Percentiles rank a stretch among this genome's conserved stretches.
Evolutionary conservation across 92 coral and sea anemone species (phyloP).

Genomic region (Umimayanthus chanpuru): DNA sequence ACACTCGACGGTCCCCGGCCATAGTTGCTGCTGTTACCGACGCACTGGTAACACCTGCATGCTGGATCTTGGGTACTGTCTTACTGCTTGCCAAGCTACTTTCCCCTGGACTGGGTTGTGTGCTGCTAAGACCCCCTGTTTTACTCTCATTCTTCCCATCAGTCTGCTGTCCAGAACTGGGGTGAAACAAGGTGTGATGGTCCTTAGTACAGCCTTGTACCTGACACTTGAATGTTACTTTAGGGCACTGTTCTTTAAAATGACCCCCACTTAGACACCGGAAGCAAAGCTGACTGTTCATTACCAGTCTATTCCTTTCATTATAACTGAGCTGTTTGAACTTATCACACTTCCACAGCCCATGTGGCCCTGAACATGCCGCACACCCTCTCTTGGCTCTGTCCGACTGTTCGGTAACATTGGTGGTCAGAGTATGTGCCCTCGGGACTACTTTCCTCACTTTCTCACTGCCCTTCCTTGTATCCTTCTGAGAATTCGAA

Average conservation of each 20-base stretch:
- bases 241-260: constrained; percentile 6
- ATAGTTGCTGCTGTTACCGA: constrained; percentile 6
- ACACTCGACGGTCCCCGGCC: constrained; percentile 21
- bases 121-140: neutral
- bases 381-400: neutral
- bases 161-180: constrained; percentile 10
- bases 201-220: neutral
- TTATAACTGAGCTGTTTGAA: constrained; percentile 30
- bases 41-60: constrained; percentile 22
- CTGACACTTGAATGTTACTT: constrained; percentile 1
- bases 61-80: neutral
- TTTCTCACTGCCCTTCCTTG: constrained; percentile 24
- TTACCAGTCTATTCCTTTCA: constrained; percentile 13
- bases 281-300: constrained; percentile 27
- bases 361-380: constrained; percentile 45
- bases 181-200: constrained; percentile 11
- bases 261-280: constrained; percentile 41
- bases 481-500: constrained; percentile 22
- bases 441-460: constrained; percentile 3
- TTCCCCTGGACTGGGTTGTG: neutral
- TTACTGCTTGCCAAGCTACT: neutral
- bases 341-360: constrained; percentile 44
- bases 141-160: neutral
- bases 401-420: neutral
- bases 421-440: constrained; percentile 4